Conservation (phyloP, 2,113 vertebrate species). For the Neotoma lepida region DNA sequence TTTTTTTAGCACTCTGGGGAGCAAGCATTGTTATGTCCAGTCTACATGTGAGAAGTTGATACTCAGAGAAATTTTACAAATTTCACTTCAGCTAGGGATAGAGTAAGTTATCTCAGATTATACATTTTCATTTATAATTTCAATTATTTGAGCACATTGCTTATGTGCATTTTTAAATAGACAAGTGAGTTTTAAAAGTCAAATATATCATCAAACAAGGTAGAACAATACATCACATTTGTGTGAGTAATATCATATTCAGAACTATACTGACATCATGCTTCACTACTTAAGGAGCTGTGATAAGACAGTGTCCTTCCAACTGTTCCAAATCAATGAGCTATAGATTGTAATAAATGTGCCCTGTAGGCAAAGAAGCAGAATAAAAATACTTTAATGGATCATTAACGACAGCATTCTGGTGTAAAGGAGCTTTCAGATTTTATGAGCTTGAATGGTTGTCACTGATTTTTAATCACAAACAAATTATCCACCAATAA, state of each 20-base stretch:
- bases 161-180: slow-evolving; percentile 21
- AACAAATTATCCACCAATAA: slow-evolving; percentile 58
- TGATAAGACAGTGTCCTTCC: neutral
- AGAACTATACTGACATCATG: neutral
- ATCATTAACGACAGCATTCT: slow-evolving; percentile 57
- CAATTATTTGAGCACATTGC: slow-evolving; percentile 3
- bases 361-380: slow-evolving; percentile 47
- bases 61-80: slow-evolving; percentile 48
- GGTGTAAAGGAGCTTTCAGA: slow-evolving; percentile 55
- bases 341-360: slow-evolving; percentile 51
- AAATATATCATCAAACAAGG: slow-evolving; percentile 15
- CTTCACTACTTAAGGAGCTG: neutral
- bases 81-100: neutral
- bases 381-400: slow-evolving; percentile 2
- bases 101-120: slow-evolving; percentile 37
- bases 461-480: slow-evolving; percentile 30
- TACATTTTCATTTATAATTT: slow-evolving; percentile 23
- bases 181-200: slow-evolving; percentile 5
- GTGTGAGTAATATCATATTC: neutral
- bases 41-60: slow-evolving; percentile 35
- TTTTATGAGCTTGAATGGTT: slow-evolving; percentile 27
- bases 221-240: neutral
- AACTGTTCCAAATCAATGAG: slow-evolving; percentile 20
- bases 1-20: slow-evolving; percentile 19
- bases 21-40: slow-evolving; percentile 52